Evolutionary conservation across 30 jellyfish, hydroid and myxozoan species (phyloP), one percentile per base, ranked within the genome.

Genomic region (Aurelia sp.): DNA sequence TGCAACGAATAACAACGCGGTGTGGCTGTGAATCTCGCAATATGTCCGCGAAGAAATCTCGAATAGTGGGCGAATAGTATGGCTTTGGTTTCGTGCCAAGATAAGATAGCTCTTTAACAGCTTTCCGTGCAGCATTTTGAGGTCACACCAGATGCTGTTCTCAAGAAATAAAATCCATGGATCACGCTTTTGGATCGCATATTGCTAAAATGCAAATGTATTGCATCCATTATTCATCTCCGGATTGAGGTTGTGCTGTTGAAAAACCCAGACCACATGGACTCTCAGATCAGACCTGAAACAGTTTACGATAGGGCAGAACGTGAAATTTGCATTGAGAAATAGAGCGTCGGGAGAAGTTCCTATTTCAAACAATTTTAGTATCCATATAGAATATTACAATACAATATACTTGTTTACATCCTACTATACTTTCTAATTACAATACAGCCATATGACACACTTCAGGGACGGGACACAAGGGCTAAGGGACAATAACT

Each of bases 41-140:
- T 27, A 55, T 33, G 76, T 47, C 23, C 52, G 41, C 35, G 69
- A 44, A 21, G 55, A 62, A 48, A 50, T 48, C 66, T 53, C 57
- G 48, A 0, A 61, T 51, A 64, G 61, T 48, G 55, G 20, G 31
- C 57, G 48, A 0, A 61, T 51, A 64, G 61, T 48, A 66, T 41
- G 31, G 72, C 21, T 61, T 71, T 61, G 87, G 82, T 84, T 84
- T 84, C 93, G 93, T 84, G 93, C 87, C 75, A 51, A 62, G 93
- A 84, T 84, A 73, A 72, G 87, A 71, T 59, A 73, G 93, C 81
- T 60, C 86, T 60, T 72, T 71, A 71, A 84, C 82, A 51, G 57
- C 51, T 57, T 84, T 65, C 85, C 93, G 93, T 84, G 93, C 93
- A 84, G 93, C 86, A 21, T 47, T 63, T 62, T 65, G 87, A 72